Conservation (phyloP, 2,797 vertebrate species). For the Myoxocephalus aenaeus region DNA sequence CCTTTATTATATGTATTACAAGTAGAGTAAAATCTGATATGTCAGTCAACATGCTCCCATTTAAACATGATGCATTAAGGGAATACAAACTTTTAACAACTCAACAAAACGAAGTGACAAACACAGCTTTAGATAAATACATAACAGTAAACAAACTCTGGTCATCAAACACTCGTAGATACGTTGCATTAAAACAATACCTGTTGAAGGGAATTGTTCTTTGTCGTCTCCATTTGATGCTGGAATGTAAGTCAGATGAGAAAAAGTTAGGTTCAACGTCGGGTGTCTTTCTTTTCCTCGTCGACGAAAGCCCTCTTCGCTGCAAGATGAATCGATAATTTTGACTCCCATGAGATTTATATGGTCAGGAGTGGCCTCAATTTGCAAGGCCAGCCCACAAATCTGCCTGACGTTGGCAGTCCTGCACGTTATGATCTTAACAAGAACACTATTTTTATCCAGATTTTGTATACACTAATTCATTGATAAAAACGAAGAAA, state of each 20-base stretch:
- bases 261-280: not conserved
- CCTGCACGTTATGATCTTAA: not conserved
- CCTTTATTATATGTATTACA: not conserved
- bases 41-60: not conserved
- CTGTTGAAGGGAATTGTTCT: conserved; percentile 15
- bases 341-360: conserved; percentile 44
- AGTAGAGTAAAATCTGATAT: not conserved
- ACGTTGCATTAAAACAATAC: conserved; percentile 31
- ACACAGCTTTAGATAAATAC: not conserved
- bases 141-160: not conserved
- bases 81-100: not conserved
- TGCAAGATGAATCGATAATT: not conserved
- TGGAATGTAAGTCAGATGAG: not conserved
- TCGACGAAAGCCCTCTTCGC: fast-evolving
- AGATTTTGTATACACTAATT: not conserved
- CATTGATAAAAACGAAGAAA: not conserved
- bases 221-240: conserved; percentile 52
- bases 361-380: conserved; percentile 7
- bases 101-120: not conserved
- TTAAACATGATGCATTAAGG: not conserved
- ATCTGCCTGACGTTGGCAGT: too few relatives aligned
- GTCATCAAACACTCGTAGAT: not conserved
- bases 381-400: conserved; percentile 31
- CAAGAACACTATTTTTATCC: not conserved
- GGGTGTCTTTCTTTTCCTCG: not conserved